Conservation (phyloP, 2,888 invertebrate species). For the Chorisops tibialis region DNA sequence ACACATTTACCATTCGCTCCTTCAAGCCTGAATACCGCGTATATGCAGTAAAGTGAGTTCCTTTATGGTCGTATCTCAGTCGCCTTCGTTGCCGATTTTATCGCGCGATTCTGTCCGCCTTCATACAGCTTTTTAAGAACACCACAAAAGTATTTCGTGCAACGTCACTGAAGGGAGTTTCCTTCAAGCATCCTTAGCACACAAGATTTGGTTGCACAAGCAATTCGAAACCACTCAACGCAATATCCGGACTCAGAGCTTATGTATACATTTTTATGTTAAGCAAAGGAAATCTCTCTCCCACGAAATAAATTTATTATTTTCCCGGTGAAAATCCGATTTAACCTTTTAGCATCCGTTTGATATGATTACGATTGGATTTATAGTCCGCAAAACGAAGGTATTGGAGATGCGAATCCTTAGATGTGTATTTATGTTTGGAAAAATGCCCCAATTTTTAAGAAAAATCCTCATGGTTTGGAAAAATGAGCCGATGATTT, state of each 20-base stretch:
- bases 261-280: background rate
- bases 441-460: no score
- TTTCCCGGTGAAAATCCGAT: slow-evolving; percentile 24
- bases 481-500: no score
- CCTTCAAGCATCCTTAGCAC: background rate
- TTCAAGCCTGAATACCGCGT: background rate
- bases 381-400: slow-evolving; percentile 3
- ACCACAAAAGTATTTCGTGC: no score
- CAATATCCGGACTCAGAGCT: slow-evolving; percentile 1
- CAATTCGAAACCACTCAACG: background rate
- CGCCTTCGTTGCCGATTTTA: no score
- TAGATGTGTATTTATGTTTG: no score
- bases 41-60: background rate
- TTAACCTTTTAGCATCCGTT: slow-evolving; percentile 28
- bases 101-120: no score
- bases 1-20: background rate
- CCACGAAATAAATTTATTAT: slow-evolving; percentile 16
- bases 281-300: slow-evolving; percentile 3
- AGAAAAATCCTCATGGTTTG: no score
- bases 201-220: background rate
- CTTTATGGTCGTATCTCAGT: no score
- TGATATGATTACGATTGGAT: slow-evolving; percentile 19
- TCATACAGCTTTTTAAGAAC: no score
- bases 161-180: background rate
- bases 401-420: no score